Evolutionary conservation across 2,888 invertebrate species (phyloP).

Genomic region (Geophilus truncorum): DNA sequence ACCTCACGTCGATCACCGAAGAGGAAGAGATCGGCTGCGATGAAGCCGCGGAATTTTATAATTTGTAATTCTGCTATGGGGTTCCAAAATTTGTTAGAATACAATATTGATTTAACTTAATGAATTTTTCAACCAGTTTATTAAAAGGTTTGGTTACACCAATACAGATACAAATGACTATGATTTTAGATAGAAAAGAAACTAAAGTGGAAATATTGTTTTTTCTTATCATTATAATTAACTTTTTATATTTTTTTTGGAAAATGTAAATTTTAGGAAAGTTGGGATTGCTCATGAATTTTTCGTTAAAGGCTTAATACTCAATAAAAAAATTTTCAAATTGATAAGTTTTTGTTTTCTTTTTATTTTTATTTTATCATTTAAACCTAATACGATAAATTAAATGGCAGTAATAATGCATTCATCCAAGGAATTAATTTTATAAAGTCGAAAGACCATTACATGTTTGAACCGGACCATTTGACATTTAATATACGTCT

Average conservation of each 20-base stretch:
- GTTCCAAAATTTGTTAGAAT: neutral
- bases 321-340: too few relatives aligned
- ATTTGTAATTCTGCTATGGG: neutral
- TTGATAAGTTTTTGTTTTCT: too few relatives aligned
- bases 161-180: conserved; percentile 5
- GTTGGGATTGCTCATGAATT: neutral
- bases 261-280: neutral
- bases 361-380: too few relatives aligned
- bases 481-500: neutral
- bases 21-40: neutral
- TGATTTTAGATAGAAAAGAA: neutral
- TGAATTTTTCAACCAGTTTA: neutral
- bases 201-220: neutral
- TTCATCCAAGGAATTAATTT: neutral
- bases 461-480: neutral
- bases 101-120: neutral
- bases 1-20: neutral
- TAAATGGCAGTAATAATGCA: neutral
- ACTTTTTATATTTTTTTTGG: neutral
- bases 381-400: neutral
- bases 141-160: neutral
- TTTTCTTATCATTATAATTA: too few relatives aligned
- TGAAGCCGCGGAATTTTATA: neutral
- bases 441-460: neutral
- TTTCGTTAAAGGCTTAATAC: too few relatives aligned